Conservation (phyloP, 2,888 invertebrate genomes). For the Zaprionus bogoriensis region DNA sequence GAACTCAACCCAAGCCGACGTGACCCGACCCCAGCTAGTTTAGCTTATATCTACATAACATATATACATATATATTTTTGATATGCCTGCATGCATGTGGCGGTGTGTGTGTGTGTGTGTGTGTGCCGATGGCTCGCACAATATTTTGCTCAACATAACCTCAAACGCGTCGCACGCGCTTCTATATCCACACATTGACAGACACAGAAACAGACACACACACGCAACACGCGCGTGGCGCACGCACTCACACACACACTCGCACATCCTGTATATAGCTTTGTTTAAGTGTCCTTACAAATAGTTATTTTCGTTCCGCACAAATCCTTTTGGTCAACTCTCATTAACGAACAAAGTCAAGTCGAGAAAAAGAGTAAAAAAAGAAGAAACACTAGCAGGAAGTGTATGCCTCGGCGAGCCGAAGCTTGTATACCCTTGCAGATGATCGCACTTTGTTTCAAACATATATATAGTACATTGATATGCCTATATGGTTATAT, state of each 20-base stretch:
- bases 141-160: constrained; percentile 40
- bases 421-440: too few species aligned
- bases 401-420: too few species aligned
- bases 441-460: too few species aligned
- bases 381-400: too few species aligned
- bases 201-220: not conserved
- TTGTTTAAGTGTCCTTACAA: constrained; percentile 81
- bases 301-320: constrained; percentile 38
- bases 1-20: too few species aligned
- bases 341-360: too few species aligned
- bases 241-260: not conserved
- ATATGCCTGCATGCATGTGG: constrained; percentile 56
- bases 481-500: too few species aligned
- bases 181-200: too few species aligned
- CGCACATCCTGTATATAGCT: constrained; percentile 42
- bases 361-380: too few species aligned
- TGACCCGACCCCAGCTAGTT: constrained; percentile 2
- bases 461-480: too few species aligned
- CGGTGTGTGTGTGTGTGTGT: constrained; percentile 16
- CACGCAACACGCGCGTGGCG: too few species aligned
- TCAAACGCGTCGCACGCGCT: constrained; percentile 18
- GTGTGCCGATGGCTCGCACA: constrained; percentile 30
- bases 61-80: constrained; percentile 61
- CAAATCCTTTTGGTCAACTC: constrained; percentile 4
- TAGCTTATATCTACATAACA: constrained; percentile 24